Evolutionary conservation across 1,140 invertebrate species (phyloP).

Genomic region (Daktulosphaira vitifoliae): DNA sequence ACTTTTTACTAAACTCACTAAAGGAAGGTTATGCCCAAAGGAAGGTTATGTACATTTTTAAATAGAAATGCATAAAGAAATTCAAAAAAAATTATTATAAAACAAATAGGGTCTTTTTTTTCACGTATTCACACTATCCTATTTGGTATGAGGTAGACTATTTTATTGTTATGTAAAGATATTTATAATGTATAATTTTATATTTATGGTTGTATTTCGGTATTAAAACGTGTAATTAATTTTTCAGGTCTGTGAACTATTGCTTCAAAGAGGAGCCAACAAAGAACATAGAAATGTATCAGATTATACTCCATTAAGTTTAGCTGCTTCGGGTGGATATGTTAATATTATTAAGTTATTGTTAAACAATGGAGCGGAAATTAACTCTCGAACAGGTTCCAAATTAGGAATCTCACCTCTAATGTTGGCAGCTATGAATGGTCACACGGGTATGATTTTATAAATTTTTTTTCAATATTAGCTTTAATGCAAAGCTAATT

Average conservation of each 20-base stretch:
- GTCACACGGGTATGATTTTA: slow-evolving; percentile 60
- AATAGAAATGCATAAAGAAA: no score
- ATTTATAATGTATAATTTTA: neutral
- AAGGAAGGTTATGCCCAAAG: no score
- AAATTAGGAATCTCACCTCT: slow-evolving; percentile 97
- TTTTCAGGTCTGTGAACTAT: slow-evolving; percentile 68
- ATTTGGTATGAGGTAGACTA: no score
- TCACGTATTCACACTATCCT: no score
- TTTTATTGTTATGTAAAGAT: no score
- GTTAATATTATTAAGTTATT: slow-evolving; percentile 97
- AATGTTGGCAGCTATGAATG: slow-evolving; percentile 99
- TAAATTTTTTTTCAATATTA: neutral
- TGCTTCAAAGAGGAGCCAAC: slow-evolving; percentile 80
- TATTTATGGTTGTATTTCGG: slow-evolving; percentile 1
- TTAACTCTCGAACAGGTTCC: slow-evolving; percentile 94
- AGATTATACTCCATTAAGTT: slow-evolving; percentile 95
- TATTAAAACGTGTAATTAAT: neutral
- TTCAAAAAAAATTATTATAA: no score
- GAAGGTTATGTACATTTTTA: no score
- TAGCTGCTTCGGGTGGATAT: slow-evolving; percentile 96
- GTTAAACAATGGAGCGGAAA: slow-evolving; percentile 86
- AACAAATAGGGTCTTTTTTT: no score
- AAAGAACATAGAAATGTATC: slow-evolving; percentile 99
- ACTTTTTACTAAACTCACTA: no score
- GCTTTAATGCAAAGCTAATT: no score